phyloP scores from a whole-genome alignment of 2,888 invertebrate genomes.

The Phyto melanocephala region DNA sequence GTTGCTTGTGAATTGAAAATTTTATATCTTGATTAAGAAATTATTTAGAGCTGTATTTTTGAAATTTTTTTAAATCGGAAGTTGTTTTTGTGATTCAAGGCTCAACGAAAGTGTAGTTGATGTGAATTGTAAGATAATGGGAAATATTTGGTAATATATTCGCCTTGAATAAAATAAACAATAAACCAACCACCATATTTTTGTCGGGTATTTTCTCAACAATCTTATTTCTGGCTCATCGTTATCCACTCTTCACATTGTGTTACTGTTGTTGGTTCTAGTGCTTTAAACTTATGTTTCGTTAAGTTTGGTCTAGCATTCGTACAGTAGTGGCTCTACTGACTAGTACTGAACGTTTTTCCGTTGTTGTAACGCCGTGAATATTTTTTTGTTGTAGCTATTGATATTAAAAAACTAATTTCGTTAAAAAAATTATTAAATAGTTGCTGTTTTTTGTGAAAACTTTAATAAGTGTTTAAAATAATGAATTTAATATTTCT shows the following conservation, averaged over 20 bases:
- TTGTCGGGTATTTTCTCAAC: conserved; percentile 52
- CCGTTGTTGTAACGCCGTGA: conserved; percentile 58
- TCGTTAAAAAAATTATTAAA: no score
- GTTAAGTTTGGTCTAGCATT: conserved; percentile 67
- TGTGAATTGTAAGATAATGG: conserved; percentile 22
- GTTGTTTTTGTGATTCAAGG: background rate
- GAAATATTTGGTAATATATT: background rate
- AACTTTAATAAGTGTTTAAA: background rate
- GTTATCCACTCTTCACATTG: background rate
- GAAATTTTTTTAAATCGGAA: conserved; percentile 10
- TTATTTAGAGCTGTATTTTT: conserved; percentile 57
- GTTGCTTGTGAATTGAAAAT: conserved; percentile 61
- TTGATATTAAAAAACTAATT: background rate
- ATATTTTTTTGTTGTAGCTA: conserved; percentile 9
- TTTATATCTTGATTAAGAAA: conserved; percentile 17
- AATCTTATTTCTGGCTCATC: conserved; percentile 25
- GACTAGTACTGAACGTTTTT: conserved; percentile 58
- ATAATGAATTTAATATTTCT: conserved; percentile 5
- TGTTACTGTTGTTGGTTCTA: conserved; percentile 17
- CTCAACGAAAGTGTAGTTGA: background rate
- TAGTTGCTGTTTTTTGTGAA: background rate
- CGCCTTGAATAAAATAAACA: conserved; percentile 21
- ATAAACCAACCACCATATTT: conserved; percentile 44
- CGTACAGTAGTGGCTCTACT: conserved; percentile 66
- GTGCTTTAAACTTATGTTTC: conserved; percentile 47